Evolutionary conservation across 2,113 vertebrate genomes (phyloP).

Genomic region (Podocnemis expansa): DNA sequence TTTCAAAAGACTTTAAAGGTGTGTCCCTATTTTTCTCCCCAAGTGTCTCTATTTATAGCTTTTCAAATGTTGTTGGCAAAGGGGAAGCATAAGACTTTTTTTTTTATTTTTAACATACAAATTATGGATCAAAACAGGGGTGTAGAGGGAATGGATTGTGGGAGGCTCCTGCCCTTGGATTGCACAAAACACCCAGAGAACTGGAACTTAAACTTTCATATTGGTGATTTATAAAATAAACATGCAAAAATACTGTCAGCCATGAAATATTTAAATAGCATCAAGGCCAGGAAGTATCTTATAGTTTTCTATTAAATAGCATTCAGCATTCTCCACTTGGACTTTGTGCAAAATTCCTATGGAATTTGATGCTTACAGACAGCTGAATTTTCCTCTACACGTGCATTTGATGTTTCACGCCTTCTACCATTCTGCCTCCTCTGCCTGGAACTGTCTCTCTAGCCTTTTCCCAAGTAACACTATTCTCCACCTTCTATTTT

Average conservation of each 20-base stretch:
- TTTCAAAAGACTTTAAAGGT: constrained; percentile 64
- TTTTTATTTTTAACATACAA: not conserved
- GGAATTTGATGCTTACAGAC: not conserved
- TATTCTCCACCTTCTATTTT: not conserved
- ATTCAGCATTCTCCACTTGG: not conserved
- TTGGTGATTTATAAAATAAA: not conserved
- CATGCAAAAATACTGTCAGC: not conserved
- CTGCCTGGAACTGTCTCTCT: not conserved
- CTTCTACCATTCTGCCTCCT: not conserved
- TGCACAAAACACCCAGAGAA: not conserved
- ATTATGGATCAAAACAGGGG: not conserved
- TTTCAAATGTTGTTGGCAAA: not conserved
- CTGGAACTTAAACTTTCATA: not conserved
- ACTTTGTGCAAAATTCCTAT: not conserved
- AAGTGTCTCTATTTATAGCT: constrained; percentile 24
- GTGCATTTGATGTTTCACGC: accelerated
- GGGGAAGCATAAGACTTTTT: not conserved
- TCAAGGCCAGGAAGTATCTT: not conserved
- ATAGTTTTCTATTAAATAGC: accelerated
- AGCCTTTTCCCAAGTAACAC: not conserved
- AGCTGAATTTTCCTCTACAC: not conserved
- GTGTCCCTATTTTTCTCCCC: not conserved
- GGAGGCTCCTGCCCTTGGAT: not conserved
- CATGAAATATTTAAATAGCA: not conserved
- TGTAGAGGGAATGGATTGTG: accelerated